phyloP scores from a whole-genome alignment of 2,797 vertebrate species.

The Cottoperca gobio region DNA sequence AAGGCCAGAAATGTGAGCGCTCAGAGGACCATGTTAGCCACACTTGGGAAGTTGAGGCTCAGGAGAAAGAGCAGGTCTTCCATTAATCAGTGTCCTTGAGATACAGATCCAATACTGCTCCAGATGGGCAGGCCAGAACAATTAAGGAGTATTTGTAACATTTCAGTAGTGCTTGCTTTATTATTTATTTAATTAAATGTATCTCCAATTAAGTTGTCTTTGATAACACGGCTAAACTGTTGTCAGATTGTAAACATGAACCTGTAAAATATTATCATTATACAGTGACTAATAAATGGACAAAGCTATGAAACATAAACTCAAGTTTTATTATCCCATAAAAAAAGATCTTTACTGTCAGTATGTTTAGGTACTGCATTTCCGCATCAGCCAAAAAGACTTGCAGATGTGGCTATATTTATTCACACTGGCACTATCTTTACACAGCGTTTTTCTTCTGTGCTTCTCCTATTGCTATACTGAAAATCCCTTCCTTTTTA shows the following conservation, averaged over 20 bases:
- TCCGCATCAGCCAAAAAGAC: background rate
- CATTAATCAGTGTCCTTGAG: too few species aligned
- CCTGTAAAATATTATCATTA: background rate
- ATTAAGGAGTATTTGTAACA: too few species aligned
- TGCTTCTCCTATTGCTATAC: background rate
- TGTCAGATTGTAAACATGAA: background rate
- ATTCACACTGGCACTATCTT: slow-evolving; percentile 23
- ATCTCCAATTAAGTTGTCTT: too few species aligned
- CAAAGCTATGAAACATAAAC: background rate
- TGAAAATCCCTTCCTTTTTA: slow-evolving; percentile 30
- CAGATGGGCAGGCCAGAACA: too few species aligned
- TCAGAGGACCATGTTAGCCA: background rate
- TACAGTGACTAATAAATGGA: background rate
- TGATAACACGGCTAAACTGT: background rate
- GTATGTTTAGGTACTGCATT: background rate
- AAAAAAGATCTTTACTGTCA: background rate
- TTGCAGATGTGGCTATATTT: slow-evolving; percentile 1
- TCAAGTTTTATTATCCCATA: background rate
- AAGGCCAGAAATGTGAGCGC: background rate
- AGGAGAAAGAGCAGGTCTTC: background rate
- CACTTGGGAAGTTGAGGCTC: background rate
- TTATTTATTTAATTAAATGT: too few species aligned
- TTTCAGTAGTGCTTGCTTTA: too few species aligned
- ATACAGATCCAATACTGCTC: too few species aligned
- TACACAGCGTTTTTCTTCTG: background rate